These are phyloP conservation scores for Lymantria dispar DNA, from an alignment of 2,888 invertebrate genomes.

Conservation along the genomic window DNA sequence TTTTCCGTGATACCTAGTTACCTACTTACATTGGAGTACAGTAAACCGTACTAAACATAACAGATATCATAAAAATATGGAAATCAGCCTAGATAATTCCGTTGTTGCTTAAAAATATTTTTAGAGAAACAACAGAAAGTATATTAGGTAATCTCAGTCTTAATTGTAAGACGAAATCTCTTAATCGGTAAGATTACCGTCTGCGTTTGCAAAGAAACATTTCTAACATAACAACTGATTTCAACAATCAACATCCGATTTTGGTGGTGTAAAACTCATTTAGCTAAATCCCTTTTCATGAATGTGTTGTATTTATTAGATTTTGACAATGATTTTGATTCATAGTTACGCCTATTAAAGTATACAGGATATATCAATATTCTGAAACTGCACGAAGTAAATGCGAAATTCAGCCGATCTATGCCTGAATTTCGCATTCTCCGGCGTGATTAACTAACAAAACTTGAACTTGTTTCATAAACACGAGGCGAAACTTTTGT, in stretches of 20 bases:
- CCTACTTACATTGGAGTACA: not conserved
- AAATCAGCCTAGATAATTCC: conserved; percentile 22
- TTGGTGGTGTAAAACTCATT: too few species aligned
- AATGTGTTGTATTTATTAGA: too few species aligned
- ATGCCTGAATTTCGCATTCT: conserved; percentile 1
- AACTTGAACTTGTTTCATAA: conserved; percentile 54
- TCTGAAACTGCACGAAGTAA: not conserved
- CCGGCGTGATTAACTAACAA: conserved; percentile 56
- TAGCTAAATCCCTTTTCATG: too few species aligned
- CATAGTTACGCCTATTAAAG: too few species aligned
- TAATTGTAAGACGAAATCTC: too few species aligned
- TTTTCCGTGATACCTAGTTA: conserved; percentile 2
- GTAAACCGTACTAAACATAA: conserved; percentile 22
- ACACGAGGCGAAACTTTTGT: conserved; percentile 56
- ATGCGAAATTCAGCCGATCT: conserved; percentile 23
- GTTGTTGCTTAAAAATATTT: not conserved
- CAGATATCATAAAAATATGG: conserved; percentile 25
- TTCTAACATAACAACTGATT: too few species aligned
- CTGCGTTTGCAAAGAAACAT: too few species aligned
- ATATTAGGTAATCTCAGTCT: too few species aligned
- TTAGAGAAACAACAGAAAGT: not conserved
- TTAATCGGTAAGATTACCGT: too few species aligned
- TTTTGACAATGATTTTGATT: too few species aligned
- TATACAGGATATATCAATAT: too few species aligned
- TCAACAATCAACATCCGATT: too few species aligned